Evolutionary conservation across 2,888 invertebrate species (phyloP), one percentile per base, ranked within the genome.

Genomic region (Harpalus rufipes): DNA sequence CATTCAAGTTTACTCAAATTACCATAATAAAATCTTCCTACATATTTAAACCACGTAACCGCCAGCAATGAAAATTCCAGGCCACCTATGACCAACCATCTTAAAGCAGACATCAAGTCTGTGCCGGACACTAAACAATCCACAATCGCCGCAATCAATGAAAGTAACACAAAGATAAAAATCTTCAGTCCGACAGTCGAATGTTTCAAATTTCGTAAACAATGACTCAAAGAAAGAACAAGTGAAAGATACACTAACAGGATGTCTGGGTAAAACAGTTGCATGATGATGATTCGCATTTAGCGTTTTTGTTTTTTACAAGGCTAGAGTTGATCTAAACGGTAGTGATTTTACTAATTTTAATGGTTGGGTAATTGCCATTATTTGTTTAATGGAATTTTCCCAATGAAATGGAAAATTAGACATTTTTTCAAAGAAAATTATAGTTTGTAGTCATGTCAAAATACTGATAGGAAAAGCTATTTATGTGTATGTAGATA

Each of bases 11-110:
- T 68, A 21, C 7, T 68, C 39, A 68, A 68, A 68, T 68, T 68
- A 68, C 39, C 68, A 68, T 68, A 68, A 68, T 68, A 39, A 68
- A 68, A 39, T 5, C 68, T 32, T 68, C 68, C 68, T 14, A 39
- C 68, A 39, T 14, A 68, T 68, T 63, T 32, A 68, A 68, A 68
- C 68, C 68, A 68, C 68, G 68, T 68, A 68, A 68, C 68, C 68
- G 68, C 68, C 32, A 14, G 68, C 68, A 39, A 32, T 68, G 68
- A 68, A 68, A 68, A 68, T 68, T 68, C 68, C 68, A 32, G 68
- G 68, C 32, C 68, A 68, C 39, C 44, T 51, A 68, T 25, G 39
- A 32, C 39, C 32, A 14, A 7, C 39, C 39, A 32, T 3, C 32
- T 32, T 32, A 32, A 32, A 32, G 32, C 32, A 68, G n/a, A 32